These are phyloP conservation scores for Narcine bancroftii DNA, from an alignment of 2,113 vertebrate genomes.

Conservation along the genomic window DNA sequence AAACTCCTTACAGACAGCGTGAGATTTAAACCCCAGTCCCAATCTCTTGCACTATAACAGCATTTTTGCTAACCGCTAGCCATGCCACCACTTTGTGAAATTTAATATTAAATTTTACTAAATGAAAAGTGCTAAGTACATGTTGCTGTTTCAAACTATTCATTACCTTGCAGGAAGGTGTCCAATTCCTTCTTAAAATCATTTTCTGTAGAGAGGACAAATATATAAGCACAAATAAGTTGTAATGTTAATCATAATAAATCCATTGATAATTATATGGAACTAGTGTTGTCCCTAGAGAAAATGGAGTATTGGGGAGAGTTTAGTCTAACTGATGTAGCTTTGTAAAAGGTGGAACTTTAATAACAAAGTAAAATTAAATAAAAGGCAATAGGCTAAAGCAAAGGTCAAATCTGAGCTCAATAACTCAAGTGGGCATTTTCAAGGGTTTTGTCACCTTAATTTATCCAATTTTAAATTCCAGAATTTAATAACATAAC, in stretches of 20 bases:
- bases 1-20: no score
- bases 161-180: slow-evolving; percentile 99
- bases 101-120: background rate
- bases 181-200: slow-evolving; percentile 98
- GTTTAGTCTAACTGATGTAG: background rate
- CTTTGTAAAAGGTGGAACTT: background rate
- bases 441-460: background rate
- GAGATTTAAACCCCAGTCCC: no score
- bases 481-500: background rate
- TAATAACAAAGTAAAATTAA: background rate
- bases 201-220: slow-evolving; percentile 96
- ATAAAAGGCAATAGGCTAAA: background rate
- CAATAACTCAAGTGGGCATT: background rate
- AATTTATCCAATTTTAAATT: background rate
- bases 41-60: no score
- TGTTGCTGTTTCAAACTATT: slow-evolving; percentile 50
- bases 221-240: slow-evolving; percentile 52
- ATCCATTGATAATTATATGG: background rate
- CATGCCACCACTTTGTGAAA: no score
- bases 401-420: background rate
- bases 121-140: background rate
- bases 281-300: background rate
- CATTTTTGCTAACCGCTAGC: no score
- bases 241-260: background rate
- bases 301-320: background rate